These are phyloP conservation scores for Enteromius paludinosus DNA, from an alignment of 2,797 vertebrate genomes.

Conservation along the genomic window DNA sequence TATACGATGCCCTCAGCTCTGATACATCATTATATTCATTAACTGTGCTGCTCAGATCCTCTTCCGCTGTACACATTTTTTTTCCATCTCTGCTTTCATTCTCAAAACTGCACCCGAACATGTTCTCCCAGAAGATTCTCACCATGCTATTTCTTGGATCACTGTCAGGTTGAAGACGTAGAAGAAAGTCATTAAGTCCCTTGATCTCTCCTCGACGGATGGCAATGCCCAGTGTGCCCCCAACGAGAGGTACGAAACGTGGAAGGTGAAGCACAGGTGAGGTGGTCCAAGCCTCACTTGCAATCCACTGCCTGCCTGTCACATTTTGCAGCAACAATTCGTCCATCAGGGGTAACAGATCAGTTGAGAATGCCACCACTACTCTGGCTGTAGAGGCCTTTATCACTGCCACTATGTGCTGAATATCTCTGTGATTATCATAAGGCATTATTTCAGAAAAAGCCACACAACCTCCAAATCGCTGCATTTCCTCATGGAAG, in stretches of 20 bases:
- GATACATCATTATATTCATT: constrained; percentile 63
- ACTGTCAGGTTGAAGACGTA: constrained; percentile 24
- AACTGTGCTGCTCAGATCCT: constrained; percentile 59
- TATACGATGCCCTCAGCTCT: constrained; percentile 49
- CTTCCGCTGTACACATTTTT: constrained; percentile 53
- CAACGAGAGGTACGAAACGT: constrained; percentile 16
- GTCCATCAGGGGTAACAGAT: constrained; percentile 49
- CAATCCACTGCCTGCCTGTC: constrained; percentile 30
- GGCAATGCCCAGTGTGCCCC: constrained; percentile 55
- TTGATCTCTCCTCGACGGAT: constrained; percentile 71
- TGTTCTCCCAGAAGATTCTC: constrained; percentile 31
- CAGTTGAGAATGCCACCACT: constrained; percentile 50
- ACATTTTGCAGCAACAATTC: constrained; percentile 50
- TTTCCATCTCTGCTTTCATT: constrained; percentile 22
- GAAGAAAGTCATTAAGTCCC: constrained; percentile 65
- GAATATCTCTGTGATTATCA: constrained; percentile 46
- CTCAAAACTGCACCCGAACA: constrained; percentile 29
- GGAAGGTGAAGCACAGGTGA: constrained; percentile 26
- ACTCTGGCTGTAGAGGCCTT: constrained; percentile 50
- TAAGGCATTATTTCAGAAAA: constrained; percentile 67
- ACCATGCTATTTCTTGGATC: constrained; percentile 18
- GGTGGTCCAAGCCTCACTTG: constrained; percentile 38
- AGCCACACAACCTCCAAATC: constrained; percentile 63
- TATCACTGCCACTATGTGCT: constrained; percentile 37
- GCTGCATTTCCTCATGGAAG: constrained; percentile 33